phyloP scores from a whole-genome alignment of 2,888 invertebrate species.

The Carterocephalus palaemon region DNA sequence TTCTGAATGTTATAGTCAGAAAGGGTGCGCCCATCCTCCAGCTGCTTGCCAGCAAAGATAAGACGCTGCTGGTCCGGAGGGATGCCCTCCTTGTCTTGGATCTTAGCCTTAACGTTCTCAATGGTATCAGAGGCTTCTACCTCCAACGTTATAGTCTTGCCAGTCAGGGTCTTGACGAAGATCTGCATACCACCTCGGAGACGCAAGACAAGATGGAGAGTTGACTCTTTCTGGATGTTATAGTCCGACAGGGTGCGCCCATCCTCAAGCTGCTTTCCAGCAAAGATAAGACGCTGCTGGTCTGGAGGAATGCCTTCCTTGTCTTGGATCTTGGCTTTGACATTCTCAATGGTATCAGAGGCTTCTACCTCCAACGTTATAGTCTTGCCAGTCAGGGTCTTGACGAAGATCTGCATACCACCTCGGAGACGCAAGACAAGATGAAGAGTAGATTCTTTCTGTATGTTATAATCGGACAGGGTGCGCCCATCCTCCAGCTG shows the following conservation, averaged over 20 bases:
- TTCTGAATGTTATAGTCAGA: slow-evolving; percentile 33
- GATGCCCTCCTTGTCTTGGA: slow-evolving; percentile 38
- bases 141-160: slow-evolving; percentile 47
- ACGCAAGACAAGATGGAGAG: slow-evolving; percentile 44
- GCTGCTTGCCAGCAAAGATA: slow-evolving; percentile 44
- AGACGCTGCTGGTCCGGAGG: slow-evolving; percentile 44
- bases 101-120: slow-evolving; percentile 47
- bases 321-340: slow-evolving; percentile 63
- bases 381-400: slow-evolving; percentile 47
- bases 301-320: slow-evolving; percentile 76
- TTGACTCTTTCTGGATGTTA: slow-evolving; percentile 53
- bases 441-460: slow-evolving; percentile 50
- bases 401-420: slow-evolving; percentile 54
- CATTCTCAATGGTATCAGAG: slow-evolving; percentile 64
- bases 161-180: slow-evolving; percentile 49
- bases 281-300: too few species aligned
- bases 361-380: slow-evolving; percentile 50
- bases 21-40: slow-evolving; percentile 34
- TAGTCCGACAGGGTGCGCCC: slow-evolving; percentile 48
- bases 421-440: slow-evolving; percentile 46
- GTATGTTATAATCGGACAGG: slow-evolving; percentile 47
- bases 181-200: slow-evolving; percentile 53
- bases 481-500: slow-evolving; percentile 55
- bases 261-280: slow-evolving; percentile 52
- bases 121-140: slow-evolving; percentile 51